Evolutionary conservation across 2,888 invertebrate species (phyloP), one percentile per base, ranked within the genome.

Genomic region (Neoitamus cyanurus): DNA sequence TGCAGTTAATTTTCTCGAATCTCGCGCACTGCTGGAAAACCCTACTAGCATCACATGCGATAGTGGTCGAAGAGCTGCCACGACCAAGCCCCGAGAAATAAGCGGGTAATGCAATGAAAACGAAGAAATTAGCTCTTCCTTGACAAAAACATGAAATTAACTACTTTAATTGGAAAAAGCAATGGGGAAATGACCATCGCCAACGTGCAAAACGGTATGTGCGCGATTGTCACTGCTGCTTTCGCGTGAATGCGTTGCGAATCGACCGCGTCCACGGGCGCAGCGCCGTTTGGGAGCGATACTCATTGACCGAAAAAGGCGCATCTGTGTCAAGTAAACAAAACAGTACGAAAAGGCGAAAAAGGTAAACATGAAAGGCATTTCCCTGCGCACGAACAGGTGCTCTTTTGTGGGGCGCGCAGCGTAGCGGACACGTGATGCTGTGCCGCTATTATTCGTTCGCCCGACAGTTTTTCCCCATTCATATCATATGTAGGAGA

Each of bases 261-360:
- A 20, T 9, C 58, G 42, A n/a, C 13, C 42, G n/a, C 42, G 42
- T 42, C 42, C 5, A 42, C 42, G 42, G 15, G 15, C 1, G 42
- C 42, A 42, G 42, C 42, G 4, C 13, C 42, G 42, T 15, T n/a
- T 42, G n/a, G 42, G n/a, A 58, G 9, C 58, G 58, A 58, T 58
- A 58, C n/a, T 58, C 42, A 42, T 9, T 58, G 58, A 58, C 58
- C 58, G 58, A 58, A 58, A 58, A 58, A 58, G 58, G 58, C 58
- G 58, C 58, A 58, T 58, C 58, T 58, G 58, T 58, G 58, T 58
- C 58, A 58, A 58, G 58, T 58, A 25, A 58, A 58, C 58, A 58
- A 58, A 58, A 58, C 58, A 58, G 25, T 58, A 11, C 9, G 58
- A 58, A 58, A 58, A 58, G 58, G 58, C 7, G 25, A 58, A 58